A percentile compares a stretch with the other conserved stretches of the same genome.
Evolutionary conservation across 2,113 vertebrate species (phyloP).

Genomic region (Loxodonta africana): DNA sequence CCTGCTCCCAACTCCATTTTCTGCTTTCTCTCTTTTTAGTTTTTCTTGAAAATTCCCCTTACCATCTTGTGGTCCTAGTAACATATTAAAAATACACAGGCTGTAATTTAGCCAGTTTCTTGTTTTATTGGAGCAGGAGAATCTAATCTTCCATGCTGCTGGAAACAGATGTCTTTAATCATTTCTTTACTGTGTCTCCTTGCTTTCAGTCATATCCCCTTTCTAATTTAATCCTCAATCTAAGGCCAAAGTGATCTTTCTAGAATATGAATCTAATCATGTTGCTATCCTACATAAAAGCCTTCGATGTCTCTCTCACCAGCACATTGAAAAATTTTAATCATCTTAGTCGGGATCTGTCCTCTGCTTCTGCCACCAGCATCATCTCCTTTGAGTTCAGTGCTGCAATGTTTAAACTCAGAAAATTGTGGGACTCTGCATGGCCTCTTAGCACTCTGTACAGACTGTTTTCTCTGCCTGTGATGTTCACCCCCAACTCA

Average conservation of each 20-base stretch:
- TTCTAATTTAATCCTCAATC: neutral
- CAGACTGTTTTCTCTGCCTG: neutral
- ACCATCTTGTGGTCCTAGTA: neutral
- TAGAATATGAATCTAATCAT: neutral
- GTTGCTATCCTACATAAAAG: neutral
- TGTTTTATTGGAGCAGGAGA: neutral
- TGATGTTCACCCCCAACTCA: neutral
- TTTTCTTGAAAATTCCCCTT: neutral
- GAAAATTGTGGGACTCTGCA: neutral
- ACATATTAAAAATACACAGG: neutral
- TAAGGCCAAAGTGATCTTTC: neutral
- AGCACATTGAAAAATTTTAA: neutral
- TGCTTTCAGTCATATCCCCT: neutral
- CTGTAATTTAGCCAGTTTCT: neutral
- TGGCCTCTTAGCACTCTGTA: neutral
- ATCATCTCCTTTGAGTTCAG: neutral
- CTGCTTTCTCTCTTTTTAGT: neutral
- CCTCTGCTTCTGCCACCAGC: neutral
- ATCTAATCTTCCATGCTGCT: neutral
- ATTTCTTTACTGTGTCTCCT: neutral
- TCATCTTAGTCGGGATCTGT: neutral
- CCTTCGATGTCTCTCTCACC: neutral
- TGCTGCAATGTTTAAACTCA: too few species aligned
- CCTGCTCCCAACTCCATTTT: neutral
- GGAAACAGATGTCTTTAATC: neutral